Conservation (phyloP, 2,888 invertebrate genomes). For the Drosophila merina region DNA sequence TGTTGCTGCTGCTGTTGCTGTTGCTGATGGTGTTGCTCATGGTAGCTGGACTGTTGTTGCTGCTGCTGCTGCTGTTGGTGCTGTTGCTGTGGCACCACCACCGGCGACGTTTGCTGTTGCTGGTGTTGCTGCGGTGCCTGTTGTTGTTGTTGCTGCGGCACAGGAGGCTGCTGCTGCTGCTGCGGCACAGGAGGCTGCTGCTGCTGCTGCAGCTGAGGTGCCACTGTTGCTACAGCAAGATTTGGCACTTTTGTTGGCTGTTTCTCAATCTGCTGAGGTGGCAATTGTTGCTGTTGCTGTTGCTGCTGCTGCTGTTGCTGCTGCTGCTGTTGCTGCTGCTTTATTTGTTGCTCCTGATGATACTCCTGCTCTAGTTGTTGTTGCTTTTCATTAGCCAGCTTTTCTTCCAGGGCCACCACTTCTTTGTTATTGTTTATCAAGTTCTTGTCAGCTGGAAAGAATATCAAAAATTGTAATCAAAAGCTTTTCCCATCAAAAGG, state of each 20-base stretch:
- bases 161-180: constrained; percentile 69
- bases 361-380: constrained; percentile 57
- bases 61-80: constrained; percentile 66
- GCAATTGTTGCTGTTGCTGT: constrained; percentile 53
- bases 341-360: constrained; percentile 52
- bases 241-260: constrained; percentile 43
- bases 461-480: too few relatives aligned
- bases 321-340: constrained; percentile 45
- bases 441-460: constrained; percentile 61
- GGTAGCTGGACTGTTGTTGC: constrained; percentile 36
- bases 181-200: constrained; percentile 72
- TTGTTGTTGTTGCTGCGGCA: constrained; percentile 43
- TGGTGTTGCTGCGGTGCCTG: constrained; percentile 33
- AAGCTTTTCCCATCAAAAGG: constrained; percentile 23
- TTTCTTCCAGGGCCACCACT: constrained; percentile 55
- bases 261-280: constrained; percentile 39
- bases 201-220: constrained; percentile 83
- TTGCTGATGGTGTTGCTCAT: constrained; percentile 44
- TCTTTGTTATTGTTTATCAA: constrained; percentile 54
- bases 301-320: constrained; percentile 57
- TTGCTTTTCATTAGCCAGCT: constrained; percentile 58
- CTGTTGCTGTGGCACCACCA: constrained; percentile 82
- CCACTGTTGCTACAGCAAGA: constrained; percentile 54
- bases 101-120: constrained; percentile 30
- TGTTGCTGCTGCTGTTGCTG: constrained; percentile 51